Evolutionary conservation across 2,797 vertebrate species (phyloP).

Genomic region (Prionace glauca): DNA sequence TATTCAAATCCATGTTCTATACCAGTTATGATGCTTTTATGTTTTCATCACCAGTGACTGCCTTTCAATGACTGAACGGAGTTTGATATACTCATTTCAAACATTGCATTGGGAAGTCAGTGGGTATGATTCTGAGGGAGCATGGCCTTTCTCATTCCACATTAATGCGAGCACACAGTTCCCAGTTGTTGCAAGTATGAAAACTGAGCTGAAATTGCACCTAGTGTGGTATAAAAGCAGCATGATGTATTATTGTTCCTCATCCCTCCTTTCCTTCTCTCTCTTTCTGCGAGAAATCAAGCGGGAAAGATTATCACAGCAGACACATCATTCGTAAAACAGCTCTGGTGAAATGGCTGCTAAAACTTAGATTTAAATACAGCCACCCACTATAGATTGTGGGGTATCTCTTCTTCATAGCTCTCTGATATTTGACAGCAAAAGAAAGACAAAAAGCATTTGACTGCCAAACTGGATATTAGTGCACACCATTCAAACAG

Average conservation of each 20-base stretch:
- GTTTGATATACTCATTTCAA: neutral
- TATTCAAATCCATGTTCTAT: neutral
- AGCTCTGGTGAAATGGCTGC: neutral
- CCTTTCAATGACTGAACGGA: neutral
- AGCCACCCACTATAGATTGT: neutral
- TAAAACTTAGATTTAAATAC: slow-evolving; percentile 1
- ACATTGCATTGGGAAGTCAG: neutral
- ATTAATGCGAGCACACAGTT: neutral
- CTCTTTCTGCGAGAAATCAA: neutral
- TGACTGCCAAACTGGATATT: neutral
- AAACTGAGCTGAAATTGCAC: neutral
- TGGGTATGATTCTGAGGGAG: neutral
- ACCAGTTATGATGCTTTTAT: neutral
- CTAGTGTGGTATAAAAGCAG: neutral
- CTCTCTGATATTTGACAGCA: neutral
- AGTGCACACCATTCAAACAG: neutral
- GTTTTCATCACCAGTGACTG: neutral
- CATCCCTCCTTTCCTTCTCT: neutral
- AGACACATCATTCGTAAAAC: neutral
- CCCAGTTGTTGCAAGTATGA: neutral
- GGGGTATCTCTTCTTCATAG: neutral
- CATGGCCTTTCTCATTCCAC: neutral
- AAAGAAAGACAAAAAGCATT: slow-evolving; percentile 15
- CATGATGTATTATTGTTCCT: neutral
- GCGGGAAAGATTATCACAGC: neutral